Conservation (phyloP, 2,888 invertebrate species). For the Peribatodes rhomboidaria region DNA sequence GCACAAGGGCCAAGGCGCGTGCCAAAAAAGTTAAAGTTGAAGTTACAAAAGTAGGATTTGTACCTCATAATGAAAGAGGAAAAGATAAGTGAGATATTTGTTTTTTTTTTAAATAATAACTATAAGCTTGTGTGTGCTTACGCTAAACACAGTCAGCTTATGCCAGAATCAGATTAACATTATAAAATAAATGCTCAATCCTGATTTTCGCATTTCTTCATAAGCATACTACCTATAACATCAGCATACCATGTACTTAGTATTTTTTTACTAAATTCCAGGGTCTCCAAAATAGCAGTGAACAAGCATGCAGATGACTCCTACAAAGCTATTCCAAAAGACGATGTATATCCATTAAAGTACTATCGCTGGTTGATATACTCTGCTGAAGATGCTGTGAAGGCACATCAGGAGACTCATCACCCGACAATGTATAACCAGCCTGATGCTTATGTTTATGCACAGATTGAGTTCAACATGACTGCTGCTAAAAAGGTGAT, state of each 20-base stretch:
- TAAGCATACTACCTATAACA: too few species aligned
- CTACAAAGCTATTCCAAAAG: conserved; percentile 78
- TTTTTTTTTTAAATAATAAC: background rate
- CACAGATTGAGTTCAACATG: conserved; percentile 93
- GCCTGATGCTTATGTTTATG: conserved; percentile 90
- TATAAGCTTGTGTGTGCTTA: too few species aligned
- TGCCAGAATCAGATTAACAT: too few species aligned
- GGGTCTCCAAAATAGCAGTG: conserved; percentile 64
- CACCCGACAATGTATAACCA: conserved; percentile 93
- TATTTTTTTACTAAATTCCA: conserved; percentile 49
- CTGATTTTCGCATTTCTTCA: too few species aligned
- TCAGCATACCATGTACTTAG: background rate
- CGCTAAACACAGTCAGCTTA: too few species aligned
- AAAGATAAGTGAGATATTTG: conserved; percentile 70
- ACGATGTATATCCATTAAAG: conserved; percentile 86
- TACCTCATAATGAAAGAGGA: conserved; percentile 89
- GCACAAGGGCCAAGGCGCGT: conserved; percentile 91
- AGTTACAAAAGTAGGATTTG: conserved; percentile 91
- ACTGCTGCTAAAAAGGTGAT: conserved; percentile 88
- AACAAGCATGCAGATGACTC: conserved; percentile 87
- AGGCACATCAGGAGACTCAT: conserved; percentile 92
- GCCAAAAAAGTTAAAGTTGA: conserved; percentile 92
- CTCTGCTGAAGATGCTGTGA: conserved; percentile 91
- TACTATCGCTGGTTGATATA: conserved; percentile 88
- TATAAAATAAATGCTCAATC: too few species aligned